Evolutionary conservation across 2,113 vertebrate genomes (phyloP), one percentile per base, ranked within the genome.

Genomic region (Rhinopomastus cyanomelas): DNA sequence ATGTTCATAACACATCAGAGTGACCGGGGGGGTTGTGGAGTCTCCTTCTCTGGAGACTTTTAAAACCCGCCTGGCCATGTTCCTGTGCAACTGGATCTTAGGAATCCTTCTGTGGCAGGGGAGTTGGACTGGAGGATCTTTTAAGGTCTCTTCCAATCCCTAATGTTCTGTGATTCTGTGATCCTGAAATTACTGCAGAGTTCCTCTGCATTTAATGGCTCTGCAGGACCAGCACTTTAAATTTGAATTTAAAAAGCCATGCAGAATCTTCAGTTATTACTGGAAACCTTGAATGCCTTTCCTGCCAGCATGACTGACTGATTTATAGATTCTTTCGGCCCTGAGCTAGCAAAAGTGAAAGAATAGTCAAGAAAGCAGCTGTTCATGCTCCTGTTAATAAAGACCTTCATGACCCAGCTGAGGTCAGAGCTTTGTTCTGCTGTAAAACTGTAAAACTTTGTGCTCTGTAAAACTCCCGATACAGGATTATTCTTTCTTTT

Each of bases 241-340:
- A 68, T 94, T 81, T 81, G 13, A 65, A 3, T 59, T 88, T 44
- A 57, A 46, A 75, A 84, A 78, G 8, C 26, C 46, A 49, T 68
- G 46, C 22, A n/a, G 61, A 90, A 79, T 89, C n/a, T 69, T 84
- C 55, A 61, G 61, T 89, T 86, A 74, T 91, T 85, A 81, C 22
- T 90, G 93, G 92, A 81, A 92, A 76, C 78, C 69, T 21, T 76
- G 30, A 81, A 88, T 79, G 44, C 26, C 57, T 83, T 91, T 65
- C 78, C 72, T 91, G 88, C 90, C 88, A 94, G 69, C 49, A 65
- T 5, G 1, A 86, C 51, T 71, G 89, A 94, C 56, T 80, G 90
- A 94, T 94, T 95, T 92, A 92, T 81, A 86, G 81, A 62, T 51
- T 87, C 85, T 84, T 89, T 89, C 73, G 91, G 66, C 66, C n/a